Evolutionary conservation across 2,797 vertebrate genomes (phyloP).

Genomic region (Hipposideros larvatus): DNA sequence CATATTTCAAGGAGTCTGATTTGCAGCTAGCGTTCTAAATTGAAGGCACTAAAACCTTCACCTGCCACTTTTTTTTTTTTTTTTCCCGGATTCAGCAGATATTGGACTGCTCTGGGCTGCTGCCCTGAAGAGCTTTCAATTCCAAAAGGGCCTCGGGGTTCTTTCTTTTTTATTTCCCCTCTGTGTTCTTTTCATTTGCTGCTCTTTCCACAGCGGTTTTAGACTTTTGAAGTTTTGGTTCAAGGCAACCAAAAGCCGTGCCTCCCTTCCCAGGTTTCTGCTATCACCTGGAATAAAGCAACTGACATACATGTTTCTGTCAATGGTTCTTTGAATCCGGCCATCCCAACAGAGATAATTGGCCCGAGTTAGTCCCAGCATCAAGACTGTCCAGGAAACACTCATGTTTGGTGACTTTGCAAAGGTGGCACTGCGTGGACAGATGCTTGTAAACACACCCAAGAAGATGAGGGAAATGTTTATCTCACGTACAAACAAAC

Average conservation of each 20-base stretch:
- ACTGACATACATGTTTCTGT: rapidly evolving
- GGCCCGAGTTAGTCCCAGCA: rapidly evolving
- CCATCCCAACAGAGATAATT: neutral
- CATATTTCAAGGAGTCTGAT: neutral
- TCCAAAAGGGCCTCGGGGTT: rapidly evolving
- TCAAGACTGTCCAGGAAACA: neutral
- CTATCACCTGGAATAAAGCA: neutral
- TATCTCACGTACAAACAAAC: rapidly evolving
- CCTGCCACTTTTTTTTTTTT: neutral
- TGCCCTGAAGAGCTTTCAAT: neutral
- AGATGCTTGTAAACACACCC: neutral
- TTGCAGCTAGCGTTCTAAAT: neutral
- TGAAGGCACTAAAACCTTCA: neutral
- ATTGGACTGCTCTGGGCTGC: neutral
- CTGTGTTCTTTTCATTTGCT: rapidly evolving
- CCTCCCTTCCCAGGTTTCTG: neutral
- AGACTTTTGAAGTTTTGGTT: neutral
- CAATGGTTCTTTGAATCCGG: no score
- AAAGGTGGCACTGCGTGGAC: rapidly evolving
- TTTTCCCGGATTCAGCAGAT: neutral
- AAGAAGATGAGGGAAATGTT: neutral
- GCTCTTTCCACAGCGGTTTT: neutral
- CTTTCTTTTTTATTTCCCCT: no score
- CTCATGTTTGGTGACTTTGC: neutral
- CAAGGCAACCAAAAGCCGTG: neutral